Percentiles rank a stretch among this genome's conserved stretches.
Conservation (phyloP, 2,113 vertebrate species). For the Melanostigma gelatinosum region DNA sequence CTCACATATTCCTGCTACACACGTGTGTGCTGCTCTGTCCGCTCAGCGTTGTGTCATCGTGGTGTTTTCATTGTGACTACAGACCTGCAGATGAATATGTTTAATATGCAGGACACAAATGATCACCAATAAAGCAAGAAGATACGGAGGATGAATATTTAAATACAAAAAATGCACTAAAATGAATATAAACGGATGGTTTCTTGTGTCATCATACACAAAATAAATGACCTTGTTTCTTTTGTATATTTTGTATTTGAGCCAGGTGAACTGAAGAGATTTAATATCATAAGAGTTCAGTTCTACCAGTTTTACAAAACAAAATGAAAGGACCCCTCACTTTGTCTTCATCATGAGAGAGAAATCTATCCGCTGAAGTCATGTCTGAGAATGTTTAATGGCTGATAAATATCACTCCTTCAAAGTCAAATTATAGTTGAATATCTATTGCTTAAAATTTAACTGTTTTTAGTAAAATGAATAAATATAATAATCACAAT, state of each 20-base stretch:
- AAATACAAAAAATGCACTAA: not conserved
- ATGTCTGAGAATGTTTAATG: not conserved
- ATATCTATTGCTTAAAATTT: not conserved
- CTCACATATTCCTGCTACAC: not conserved
- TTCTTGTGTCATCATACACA: not conserved
- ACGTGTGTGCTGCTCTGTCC: too few relatives aligned
- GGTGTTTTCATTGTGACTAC: too few relatives aligned
- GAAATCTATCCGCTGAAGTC: too few relatives aligned
- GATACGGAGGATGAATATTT: not conserved
- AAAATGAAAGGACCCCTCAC: not conserved
- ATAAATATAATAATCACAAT: not conserved
- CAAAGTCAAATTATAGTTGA: not conserved
- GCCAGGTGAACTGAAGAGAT: not conserved
- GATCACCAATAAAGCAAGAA: not conserved
- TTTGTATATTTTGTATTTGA: not conserved
- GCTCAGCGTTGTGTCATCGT: not conserved
- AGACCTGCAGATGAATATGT: not conserved
- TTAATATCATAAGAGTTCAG: not conserved
- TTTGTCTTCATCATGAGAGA: not conserved
- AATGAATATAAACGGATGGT: not conserved
- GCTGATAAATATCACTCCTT: not conserved
- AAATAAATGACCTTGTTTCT: not conserved
- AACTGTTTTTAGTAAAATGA: not conserved
- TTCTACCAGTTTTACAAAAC: not conserved
- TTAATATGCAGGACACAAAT: not conserved